A percentile compares a stretch with the other conserved stretches of the same genome.
These are phyloP conservation scores for Darevskia mixta DNA, from an alignment of 2,797 vertebrate genomes.

Conservation along the genomic window DNA sequence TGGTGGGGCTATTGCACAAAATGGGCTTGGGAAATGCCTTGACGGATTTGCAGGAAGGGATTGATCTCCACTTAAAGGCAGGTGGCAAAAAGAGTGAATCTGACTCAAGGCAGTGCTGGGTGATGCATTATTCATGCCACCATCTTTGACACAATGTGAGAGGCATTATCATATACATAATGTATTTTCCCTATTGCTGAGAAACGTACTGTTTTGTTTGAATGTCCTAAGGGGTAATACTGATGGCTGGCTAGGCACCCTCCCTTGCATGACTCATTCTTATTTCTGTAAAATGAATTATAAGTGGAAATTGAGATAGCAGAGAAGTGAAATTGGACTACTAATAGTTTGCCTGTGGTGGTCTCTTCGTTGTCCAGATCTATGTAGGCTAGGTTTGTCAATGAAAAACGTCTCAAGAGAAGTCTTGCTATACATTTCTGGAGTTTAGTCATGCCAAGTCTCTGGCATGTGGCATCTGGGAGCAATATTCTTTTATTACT, in stretches of 20 bases:
- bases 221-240: not conserved
- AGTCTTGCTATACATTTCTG: not conserved
- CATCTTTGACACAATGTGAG: slow-evolving; percentile 57
- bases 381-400: not conserved
- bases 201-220: not conserved
- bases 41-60: not conserved
- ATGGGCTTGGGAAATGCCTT: not conserved
- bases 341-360: not conserved
- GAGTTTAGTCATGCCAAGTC: not conserved
- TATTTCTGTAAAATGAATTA: fast-evolving
- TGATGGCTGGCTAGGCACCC: not conserved
- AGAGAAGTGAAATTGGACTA: fast-evolving
- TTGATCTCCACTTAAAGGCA: slow-evolving; percentile 54
- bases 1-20: not conserved
- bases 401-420: not conserved
- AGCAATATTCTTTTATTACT: not conserved
- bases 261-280: not conserved
- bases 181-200: slow-evolving; percentile 28
- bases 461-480: not conserved
- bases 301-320: fast-evolving
- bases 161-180: slow-evolving; percentile 44
- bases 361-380: fast-evolving
- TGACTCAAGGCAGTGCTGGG: slow-evolving; percentile 39
- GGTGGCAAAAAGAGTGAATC: slow-evolving; percentile 37
- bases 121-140: slow-evolving; percentile 68